A percentile compares a stretch with the other conserved stretches of the same genome.
Evolutionary conservation across 2,113 vertebrate species (phyloP).

Genomic region (Saguinus imperator): DNA sequence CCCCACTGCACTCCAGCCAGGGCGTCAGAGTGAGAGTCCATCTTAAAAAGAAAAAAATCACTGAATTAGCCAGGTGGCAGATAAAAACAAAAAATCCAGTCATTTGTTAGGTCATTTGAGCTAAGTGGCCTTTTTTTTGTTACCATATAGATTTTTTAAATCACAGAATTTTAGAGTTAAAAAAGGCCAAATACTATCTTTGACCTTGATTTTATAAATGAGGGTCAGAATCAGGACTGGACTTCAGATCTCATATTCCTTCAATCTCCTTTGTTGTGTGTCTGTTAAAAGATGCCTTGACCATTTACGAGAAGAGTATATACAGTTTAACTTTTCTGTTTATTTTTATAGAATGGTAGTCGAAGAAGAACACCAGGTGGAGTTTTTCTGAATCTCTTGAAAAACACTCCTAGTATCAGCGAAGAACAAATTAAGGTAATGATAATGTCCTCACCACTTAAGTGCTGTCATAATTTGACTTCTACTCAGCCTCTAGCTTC

Average conservation of each 20-base stretch:
- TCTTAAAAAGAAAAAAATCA: background rate
- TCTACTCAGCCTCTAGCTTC: background rate
- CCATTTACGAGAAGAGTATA: background rate
- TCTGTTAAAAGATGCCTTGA: background rate
- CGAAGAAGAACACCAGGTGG: conserved; percentile 97
- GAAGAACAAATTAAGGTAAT: conserved; percentile 92
- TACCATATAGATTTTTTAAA: background rate
- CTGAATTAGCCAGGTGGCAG: background rate
- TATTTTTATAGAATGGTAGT: conserved; percentile 89
- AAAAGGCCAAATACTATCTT: background rate
- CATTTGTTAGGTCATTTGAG: background rate
- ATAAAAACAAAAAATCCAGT: background rate
- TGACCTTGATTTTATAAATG: background rate
- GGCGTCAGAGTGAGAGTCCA: too few species aligned
- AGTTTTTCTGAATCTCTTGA: conserved; percentile 95
- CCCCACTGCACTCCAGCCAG: too few species aligned
- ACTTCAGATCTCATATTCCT: background rate
- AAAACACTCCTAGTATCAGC: conserved; percentile 93
- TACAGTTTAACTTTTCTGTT: conserved; percentile 28
- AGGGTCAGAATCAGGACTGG: background rate
- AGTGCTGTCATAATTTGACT: background rate
- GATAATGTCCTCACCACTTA: background rate
- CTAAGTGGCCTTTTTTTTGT: too few species aligned
- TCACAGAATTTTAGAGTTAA: background rate
- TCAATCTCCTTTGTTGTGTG: background rate